Conservation (phyloP, 1,140 invertebrate genomes). For the Caligus rogercresseyi region DNA sequence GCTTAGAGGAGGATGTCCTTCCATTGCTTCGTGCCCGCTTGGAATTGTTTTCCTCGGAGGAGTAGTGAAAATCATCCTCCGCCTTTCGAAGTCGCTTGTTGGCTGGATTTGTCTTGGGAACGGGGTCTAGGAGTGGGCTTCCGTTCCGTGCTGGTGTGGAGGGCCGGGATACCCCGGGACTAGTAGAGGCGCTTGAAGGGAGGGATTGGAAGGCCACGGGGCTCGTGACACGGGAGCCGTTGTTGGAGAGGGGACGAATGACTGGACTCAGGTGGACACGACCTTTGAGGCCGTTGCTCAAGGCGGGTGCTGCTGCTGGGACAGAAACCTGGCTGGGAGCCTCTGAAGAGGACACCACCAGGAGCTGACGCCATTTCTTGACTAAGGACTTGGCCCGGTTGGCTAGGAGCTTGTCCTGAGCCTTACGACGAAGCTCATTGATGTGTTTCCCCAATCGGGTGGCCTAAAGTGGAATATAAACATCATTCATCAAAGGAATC, state of each 20-base stretch:
- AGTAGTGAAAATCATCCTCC: background rate
- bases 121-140: constrained; percentile 5
- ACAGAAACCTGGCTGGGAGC: constrained; percentile 22
- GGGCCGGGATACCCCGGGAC: constrained; percentile 25
- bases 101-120: background rate
- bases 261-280: background rate
- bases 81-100: background rate
- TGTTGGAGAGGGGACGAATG: background rate
- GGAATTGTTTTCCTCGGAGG: background rate
- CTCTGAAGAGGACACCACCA: constrained; percentile 35
- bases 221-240: background rate
- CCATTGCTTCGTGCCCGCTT: background rate
- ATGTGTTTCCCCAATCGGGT: constrained; percentile 82
- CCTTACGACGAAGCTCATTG: constrained; percentile 71
- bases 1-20: background rate
- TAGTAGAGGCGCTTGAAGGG: constrained; percentile 26
- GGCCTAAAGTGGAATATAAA: constrained; percentile 39
- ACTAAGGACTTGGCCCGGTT: constrained; percentile 73
- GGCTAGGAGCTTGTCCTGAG: constrained; percentile 52
- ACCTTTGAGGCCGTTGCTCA: background rate
- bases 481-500: constrained; percentile 22
- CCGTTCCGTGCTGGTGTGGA: constrained; percentile 21
- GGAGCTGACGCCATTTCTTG: constrained; percentile 68
- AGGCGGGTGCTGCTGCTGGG: background rate
- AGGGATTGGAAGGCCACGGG: constrained; percentile 20